Evolutionary conservation across 53 echinoderm and acorn worm genomes (phyloP).

Genomic region (Pentamera pediparva): DNA sequence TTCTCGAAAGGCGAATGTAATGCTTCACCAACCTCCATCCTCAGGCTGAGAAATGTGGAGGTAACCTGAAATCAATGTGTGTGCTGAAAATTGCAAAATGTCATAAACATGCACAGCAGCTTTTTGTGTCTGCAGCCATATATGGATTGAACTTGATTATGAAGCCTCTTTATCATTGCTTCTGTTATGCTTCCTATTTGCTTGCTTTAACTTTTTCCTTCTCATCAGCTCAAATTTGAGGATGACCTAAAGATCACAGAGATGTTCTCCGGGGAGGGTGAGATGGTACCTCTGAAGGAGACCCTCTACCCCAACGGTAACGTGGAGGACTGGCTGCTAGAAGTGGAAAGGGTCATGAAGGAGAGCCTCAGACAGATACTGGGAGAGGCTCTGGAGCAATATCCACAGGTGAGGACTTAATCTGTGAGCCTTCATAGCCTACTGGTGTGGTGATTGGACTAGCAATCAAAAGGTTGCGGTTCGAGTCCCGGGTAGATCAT

Average conservation of each 20-base stretch:
- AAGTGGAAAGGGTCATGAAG: conserved; percentile 92
- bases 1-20: background rate
- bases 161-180: no score
- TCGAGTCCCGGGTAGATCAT: no score
- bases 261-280: conserved; percentile 99
- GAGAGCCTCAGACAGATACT: conserved; percentile 83
- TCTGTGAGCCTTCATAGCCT: background rate
- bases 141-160: no score
- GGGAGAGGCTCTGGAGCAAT: conserved; percentile 57
- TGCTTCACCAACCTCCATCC: no score
- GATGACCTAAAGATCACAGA: conserved; percentile 90
- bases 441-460: no score
- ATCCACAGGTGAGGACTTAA: conserved; percentile 50
- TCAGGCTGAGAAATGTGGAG: no score
- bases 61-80: no score
- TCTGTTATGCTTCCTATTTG: background rate
- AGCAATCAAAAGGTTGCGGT: no score
- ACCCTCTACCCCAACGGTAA: conserved; percentile 89
- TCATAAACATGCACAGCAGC: no score
- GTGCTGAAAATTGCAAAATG: no score
- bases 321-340: conserved; percentile 95
- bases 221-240: conserved; percentile 83
- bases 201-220: background rate
- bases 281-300: conserved; percentile 84
- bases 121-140: no score